These are phyloP conservation scores for Sylvietta virens DNA, from an alignment of 2,113 vertebrate species.

Conservation along the genomic window DNA sequence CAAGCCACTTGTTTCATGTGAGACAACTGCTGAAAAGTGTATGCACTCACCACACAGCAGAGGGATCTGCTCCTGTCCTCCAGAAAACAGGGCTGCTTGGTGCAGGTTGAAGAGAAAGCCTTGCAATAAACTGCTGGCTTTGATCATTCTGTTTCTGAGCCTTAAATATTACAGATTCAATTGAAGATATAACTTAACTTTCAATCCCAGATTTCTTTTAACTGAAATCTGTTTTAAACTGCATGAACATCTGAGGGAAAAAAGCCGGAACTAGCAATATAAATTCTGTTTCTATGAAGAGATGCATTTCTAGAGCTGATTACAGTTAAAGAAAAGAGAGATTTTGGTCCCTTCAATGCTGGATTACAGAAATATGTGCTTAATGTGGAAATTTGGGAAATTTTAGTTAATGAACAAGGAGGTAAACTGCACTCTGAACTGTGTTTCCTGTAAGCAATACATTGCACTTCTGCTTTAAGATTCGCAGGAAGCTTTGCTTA, in stretches of 20 bases:
- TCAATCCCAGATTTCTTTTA: background rate
- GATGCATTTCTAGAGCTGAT: background rate
- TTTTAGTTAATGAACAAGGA: background rate
- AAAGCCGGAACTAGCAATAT: background rate
- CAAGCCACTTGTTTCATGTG: background rate
- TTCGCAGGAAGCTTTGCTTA: background rate
- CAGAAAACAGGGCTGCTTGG: background rate
- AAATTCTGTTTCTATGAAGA: background rate
- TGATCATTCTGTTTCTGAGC: background rate
- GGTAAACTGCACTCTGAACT: background rate
- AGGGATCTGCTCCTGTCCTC: background rate
- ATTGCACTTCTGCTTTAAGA: background rate
- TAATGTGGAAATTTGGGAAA: background rate
- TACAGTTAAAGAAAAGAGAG: background rate
- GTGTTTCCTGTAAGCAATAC: background rate
- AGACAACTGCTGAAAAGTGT: background rate
- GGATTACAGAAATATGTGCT: background rate
- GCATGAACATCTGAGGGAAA: background rate
- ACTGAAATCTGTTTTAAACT: background rate
- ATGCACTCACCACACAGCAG: background rate
- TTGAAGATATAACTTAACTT: background rate
- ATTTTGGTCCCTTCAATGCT: background rate
- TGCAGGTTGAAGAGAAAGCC: background rate
- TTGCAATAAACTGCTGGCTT: background rate
- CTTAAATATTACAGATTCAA: background rate